These are phyloP conservation scores for Nothobranchius kuhntae DNA, from an alignment of 2,113 vertebrate species.

Conservation along the genomic window DNA sequence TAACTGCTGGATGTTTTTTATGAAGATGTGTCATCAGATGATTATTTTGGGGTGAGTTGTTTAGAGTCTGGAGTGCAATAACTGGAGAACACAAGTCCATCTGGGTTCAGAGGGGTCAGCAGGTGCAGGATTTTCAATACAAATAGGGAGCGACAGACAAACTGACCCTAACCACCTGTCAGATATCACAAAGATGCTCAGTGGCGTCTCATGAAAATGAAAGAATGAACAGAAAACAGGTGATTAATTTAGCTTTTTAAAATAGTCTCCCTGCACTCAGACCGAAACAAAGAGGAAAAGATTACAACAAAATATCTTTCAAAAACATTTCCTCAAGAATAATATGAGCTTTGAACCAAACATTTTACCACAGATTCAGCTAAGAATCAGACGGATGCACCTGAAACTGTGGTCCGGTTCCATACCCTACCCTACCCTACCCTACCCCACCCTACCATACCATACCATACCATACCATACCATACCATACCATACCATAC, in stretches of 20 bases:
- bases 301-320: no score
- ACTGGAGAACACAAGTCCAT: background rate
- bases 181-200: constrained; percentile 9
- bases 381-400: background rate
- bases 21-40: constrained; percentile 5
- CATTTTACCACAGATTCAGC: background rate
- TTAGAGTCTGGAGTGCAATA: background rate
- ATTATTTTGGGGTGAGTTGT: background rate
- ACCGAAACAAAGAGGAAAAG: no score
- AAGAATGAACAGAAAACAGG: background rate
- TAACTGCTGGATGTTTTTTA: background rate
- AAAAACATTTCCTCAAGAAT: no score
- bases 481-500: no score
- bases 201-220: background rate
- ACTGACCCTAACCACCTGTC: constrained; percentile 32
- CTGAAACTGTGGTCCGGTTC: background rate
- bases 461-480: no score
- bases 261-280: background rate
- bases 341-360: background rate
- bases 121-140: background rate
- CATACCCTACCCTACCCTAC: no score
- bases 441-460: no score
- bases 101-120: constrained; percentile 19
- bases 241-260: no score
- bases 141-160: constrained; percentile 11